Conservation (phyloP, 2,888 invertebrate species). For the Cheilosia soror region DNA sequence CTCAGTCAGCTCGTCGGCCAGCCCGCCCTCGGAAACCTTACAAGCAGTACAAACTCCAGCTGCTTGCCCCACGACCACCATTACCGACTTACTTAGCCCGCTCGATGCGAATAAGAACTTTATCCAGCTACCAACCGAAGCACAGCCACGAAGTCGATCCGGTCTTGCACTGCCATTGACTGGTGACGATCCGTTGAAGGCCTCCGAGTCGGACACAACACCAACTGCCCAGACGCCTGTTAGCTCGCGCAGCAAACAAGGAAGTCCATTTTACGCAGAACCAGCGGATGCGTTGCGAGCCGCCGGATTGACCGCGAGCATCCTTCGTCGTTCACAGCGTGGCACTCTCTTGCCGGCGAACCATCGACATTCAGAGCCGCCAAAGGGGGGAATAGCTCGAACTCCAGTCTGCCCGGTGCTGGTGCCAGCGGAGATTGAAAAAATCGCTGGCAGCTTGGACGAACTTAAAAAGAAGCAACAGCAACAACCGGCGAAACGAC, state of each 20-base stretch:
- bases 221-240: conserved; percentile 81
- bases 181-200: conserved; percentile 78
- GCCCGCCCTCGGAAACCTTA: conserved; percentile 76
- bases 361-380: conserved; percentile 87
- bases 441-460: conserved; percentile 83
- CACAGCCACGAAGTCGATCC: conserved; percentile 80
- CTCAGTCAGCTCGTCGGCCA: conserved; percentile 79
- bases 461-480: conserved; percentile 85
- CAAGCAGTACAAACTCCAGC: conserved; percentile 55
- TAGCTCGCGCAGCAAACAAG: conserved; percentile 86
- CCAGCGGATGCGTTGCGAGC: conserved; percentile 92
- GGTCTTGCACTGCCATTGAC: conserved; percentile 80
- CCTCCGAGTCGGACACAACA: conserved; percentile 81
- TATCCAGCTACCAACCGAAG: conserved; percentile 80
- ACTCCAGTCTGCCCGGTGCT: conserved; percentile 86
- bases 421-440: conserved; percentile 85
- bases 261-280: conserved; percentile 95
- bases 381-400: conserved; percentile 82
- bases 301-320: conserved; percentile 81
- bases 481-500: conserved; percentile 80
- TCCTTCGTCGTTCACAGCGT: conserved; percentile 82
- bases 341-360: conserved; percentile 83
- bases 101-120: conserved; percentile 79
- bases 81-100: conserved; percentile 65
- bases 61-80: conserved; percentile 72